Evolutionary conservation across 2,888 invertebrate genomes (phyloP).

Genomic region (Phyllotreta cruciferae): DNA sequence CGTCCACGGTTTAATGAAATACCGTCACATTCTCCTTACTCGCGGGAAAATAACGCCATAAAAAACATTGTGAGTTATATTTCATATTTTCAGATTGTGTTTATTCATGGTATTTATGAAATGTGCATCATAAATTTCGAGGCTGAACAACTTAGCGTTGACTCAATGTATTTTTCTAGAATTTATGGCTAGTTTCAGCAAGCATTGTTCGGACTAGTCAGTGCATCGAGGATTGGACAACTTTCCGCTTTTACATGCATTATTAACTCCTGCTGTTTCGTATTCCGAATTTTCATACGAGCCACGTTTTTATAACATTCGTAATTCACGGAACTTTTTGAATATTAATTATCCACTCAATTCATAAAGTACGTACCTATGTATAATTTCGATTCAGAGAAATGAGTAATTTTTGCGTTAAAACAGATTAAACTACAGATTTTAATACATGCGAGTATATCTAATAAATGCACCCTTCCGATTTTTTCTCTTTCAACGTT

Average conservation of each 20-base stretch:
- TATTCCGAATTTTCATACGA: too few species aligned
- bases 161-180: conserved; percentile 31
- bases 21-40: conserved; percentile 12
- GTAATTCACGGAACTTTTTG: too few species aligned
- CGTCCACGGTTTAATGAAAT: conserved; percentile 14
- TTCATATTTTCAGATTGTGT: conserved; percentile 32
- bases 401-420: too few species aligned
- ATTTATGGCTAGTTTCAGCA: conserved; percentile 32
- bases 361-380: too few species aligned
- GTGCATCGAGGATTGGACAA: conserved; percentile 24
- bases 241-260: conserved; percentile 23
- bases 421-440: too few species aligned
- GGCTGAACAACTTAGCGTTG: conserved; percentile 34
- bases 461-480: background rate
- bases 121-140: conserved; percentile 30
- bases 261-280: conserved; percentile 14
- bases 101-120: conserved; percentile 34
- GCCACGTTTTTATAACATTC: too few species aligned
- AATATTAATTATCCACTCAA: too few species aligned
- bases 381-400: too few species aligned
- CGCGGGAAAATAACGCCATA: conserved; percentile 7
- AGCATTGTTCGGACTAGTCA: conserved; percentile 18
- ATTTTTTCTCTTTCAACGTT: conserved; percentile 1
- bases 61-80: conserved; percentile 25
- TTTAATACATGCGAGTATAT: too few species aligned